Evolutionary conservation across 2,797 vertebrate species (phyloP).

Genomic region (Aulostomus chinensis): DNA sequence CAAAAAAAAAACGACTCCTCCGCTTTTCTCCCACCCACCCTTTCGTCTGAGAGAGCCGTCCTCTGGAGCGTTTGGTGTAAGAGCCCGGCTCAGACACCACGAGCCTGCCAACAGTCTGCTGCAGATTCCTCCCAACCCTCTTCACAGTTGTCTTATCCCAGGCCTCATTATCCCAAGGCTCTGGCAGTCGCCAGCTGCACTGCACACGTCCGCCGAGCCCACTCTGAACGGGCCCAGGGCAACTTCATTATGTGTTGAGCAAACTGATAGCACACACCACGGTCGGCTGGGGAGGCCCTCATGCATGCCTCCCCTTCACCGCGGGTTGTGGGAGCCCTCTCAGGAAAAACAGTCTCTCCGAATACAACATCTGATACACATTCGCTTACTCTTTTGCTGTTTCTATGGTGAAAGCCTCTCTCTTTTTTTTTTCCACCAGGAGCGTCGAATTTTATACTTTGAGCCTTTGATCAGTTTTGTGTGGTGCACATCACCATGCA

Average conservation of each 20-base stretch:
- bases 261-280: slow-evolving; percentile 30
- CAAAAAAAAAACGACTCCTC: slow-evolving; percentile 11
- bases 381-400: slow-evolving; percentile 29
- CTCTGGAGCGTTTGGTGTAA: slow-evolving; percentile 38
- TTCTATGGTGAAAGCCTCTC: slow-evolving; percentile 25
- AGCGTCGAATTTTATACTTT: slow-evolving; percentile 57
- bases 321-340: too few relatives aligned
- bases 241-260: slow-evolving; percentile 42
- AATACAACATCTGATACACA: slow-evolving; percentile 15
- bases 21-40: slow-evolving; percentile 8
- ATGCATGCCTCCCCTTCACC: too few relatives aligned
- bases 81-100: slow-evolving; percentile 55
- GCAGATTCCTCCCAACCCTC: slow-evolving; percentile 53
- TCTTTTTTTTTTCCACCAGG: slow-evolving; percentile 25
- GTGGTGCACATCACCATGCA: slow-evolving; percentile 60
- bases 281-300: slow-evolving; percentile 27
- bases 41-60: slow-evolving; percentile 24
- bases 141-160: slow-evolving; percentile 51
- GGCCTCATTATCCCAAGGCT: slow-evolving; percentile 59
- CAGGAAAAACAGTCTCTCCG: slow-evolving; percentile 24
- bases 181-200: slow-evolving; percentile 40
- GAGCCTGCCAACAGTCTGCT: slow-evolving; percentile 57
- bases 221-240: too few relatives aligned
- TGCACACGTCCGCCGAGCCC: too few relatives aligned
- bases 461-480: slow-evolving; percentile 68